Evolutionary conservation across 2,113 vertebrate genomes (phyloP).

Genomic region (Nyctibius bracteatus): DNA sequence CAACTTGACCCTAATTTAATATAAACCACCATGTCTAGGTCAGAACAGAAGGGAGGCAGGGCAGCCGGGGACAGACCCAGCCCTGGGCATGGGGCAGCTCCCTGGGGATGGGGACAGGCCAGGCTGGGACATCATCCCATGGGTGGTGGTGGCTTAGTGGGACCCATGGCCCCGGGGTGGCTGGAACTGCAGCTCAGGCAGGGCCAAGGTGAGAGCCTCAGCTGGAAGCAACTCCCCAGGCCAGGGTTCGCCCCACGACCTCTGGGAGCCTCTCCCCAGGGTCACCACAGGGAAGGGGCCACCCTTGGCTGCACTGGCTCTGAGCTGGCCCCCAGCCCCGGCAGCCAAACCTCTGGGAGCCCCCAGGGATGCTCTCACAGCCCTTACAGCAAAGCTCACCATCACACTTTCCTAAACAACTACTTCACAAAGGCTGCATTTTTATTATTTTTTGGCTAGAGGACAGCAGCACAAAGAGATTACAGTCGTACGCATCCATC

Average conservation of each 20-base stretch:
- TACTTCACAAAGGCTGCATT: not conserved
- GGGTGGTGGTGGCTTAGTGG: not conserved
- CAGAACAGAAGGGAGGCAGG: not conserved
- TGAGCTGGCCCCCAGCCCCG: not conserved
- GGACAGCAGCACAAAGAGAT: not conserved
- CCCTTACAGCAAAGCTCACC: not conserved
- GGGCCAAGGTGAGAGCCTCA: not conserved
- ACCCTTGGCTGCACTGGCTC: not conserved
- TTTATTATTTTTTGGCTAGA: not conserved
- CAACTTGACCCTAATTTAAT: not conserved
- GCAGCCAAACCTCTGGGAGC: not conserved
- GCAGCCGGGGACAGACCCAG: not conserved
- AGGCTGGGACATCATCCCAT: rapidly evolving
- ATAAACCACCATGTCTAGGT: not conserved
- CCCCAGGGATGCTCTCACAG: not conserved
- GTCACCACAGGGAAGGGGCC: rapidly evolving
- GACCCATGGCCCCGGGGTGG: rapidly evolving
- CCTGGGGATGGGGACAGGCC: not conserved
- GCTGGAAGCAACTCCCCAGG: not conserved
- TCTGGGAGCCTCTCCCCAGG: not conserved
- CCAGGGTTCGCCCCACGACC: not conserved
- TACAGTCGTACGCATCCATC: not conserved
- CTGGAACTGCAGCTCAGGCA: not conserved
- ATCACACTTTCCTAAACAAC: not conserved
- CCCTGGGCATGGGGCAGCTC: not conserved